A percentile compares a stretch with the other conserved stretches of the same genome.
phyloP scores from a whole-genome alignment of 2,888 invertebrate genomes.

The Alcis repandata region DNA sequence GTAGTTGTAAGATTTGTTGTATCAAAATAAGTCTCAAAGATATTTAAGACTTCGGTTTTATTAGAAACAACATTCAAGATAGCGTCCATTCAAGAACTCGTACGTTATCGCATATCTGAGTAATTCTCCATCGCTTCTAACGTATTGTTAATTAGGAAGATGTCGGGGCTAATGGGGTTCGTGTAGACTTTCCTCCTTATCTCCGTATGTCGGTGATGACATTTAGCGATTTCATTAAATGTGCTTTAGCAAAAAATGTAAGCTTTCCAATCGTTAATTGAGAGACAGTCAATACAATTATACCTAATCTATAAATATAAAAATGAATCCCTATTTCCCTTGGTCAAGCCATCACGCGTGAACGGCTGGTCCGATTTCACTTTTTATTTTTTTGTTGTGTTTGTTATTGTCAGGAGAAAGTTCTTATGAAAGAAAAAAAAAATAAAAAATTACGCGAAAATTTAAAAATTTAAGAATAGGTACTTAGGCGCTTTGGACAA shows the following conservation, averaged over 20 bases:
- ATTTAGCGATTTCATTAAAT: slow-evolving; percentile 38
- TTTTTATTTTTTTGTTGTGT: too few species aligned
- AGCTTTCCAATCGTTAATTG: background rate
- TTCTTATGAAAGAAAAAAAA: too few species aligned
- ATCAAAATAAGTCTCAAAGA: background rate
- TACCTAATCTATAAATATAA: background rate
- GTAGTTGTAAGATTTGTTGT: background rate
- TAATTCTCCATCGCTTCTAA: slow-evolving; percentile 33
- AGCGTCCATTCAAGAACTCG: slow-evolving; percentile 1
- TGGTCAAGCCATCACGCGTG: too few species aligned
- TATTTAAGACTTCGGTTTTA: background rate
- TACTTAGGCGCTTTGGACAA: too few species aligned
- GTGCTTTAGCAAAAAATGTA: slow-evolving; percentile 14
- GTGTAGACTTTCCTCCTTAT: slow-evolving; percentile 41
- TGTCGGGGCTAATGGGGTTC: slow-evolving; percentile 43
- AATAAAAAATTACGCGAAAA: too few species aligned
- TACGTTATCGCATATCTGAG: slow-evolving; percentile 19
- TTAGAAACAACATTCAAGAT: background rate
- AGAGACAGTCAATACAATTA: background rate
- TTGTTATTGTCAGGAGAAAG: too few species aligned
- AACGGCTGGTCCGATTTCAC: too few species aligned
- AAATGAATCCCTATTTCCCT: too few species aligned
- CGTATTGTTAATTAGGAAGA: slow-evolving; percentile 47
- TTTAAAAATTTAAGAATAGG: too few species aligned
- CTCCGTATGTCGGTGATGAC: slow-evolving; percentile 38